Base-by-base conservation (phyloP, 2,888 invertebrate genomes). In the Bugula neritina region DNA sequence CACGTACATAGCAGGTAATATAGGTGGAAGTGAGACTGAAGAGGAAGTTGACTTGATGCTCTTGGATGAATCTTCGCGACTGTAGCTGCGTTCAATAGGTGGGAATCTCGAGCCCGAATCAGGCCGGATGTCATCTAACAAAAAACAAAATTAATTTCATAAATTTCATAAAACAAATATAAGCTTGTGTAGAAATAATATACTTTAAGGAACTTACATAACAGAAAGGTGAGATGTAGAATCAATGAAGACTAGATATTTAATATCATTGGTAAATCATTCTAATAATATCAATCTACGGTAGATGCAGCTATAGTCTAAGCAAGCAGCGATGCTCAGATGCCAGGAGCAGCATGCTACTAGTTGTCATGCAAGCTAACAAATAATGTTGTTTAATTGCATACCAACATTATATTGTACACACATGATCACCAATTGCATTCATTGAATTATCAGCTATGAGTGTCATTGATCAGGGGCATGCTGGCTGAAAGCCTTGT, bases 21-120 rank as follows among this genome's bases (percentile, higher is more conserved):
- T 63, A 13, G 29, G 29, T 27, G 63, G 63, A 63, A 63, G 63
- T 27, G 63, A 63, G 2, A 63, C 63, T 10, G 63, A 63, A 31
- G 63, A 63, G 5, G 63, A 25, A 5, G 55, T n/a, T 10, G 63
- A 63, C n/a, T 31, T 63, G n/a, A 31, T 63, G 31, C 63, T 63
- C 63, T 63, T 63, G 5, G 63, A 21, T 31, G 63, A 63, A 27
- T 31, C 63, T 34, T 63, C 63, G n/a, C 63, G 63, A 31, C 63
- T 63, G n/a, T 21, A 27, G n/a, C 25, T 34, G 17, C 25, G 25
- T 31, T 63, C 63, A 31, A 63, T 63, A 31, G 29, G 63, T 63
- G 63, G 63, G n/a, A 63, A 63, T 31, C 63, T 63, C 31, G 63
- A 63, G 10, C 63, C 63, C 5, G 63, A 63, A 34, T 63, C 63